Conservation (phyloP, 2,888 invertebrate genomes). For the Thecophora atra region DNA sequence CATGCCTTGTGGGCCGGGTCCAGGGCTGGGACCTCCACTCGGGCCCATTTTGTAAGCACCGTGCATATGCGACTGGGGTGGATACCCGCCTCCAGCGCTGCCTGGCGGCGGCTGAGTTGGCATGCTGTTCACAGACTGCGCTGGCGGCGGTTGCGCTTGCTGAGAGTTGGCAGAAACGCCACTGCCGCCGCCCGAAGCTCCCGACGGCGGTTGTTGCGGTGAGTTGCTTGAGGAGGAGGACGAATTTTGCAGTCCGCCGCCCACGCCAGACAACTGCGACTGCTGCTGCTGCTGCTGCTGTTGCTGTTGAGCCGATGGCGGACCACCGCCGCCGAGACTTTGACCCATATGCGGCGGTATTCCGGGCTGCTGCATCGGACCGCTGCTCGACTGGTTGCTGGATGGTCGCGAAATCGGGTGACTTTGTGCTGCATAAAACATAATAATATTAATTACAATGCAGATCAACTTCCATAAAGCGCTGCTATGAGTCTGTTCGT, state of each 20-base stretch:
- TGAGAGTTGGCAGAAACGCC: conserved; percentile 62
- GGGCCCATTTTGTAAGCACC: conserved; percentile 73
- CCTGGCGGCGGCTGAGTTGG: conserved; percentile 59
- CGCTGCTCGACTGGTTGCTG: conserved; percentile 76
- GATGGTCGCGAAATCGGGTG: conserved; percentile 96
- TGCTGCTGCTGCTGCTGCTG: conserved; percentile 56
- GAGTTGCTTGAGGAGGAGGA: conserved; percentile 62
- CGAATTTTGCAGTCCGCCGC: conserved; percentile 50
- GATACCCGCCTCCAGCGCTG: conserved; percentile 56
- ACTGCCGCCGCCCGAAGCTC: conserved; percentile 41
- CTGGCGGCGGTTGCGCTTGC: conserved; percentile 55
- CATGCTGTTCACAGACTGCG: conserved; percentile 62
- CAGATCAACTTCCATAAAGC: neutral
- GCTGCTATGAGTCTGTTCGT: neutral
- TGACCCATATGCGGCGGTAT: conserved; percentile 56
- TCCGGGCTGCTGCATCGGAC: conserved; percentile 59
- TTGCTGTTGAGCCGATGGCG: conserved; percentile 49
- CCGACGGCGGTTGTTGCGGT: conserved; percentile 59
- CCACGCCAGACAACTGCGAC: conserved; percentile 52
- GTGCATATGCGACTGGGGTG: conserved; percentile 63
- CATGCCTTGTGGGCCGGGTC: conserved; percentile 68
- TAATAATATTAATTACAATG: neutral
- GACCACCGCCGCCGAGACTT: conserved; percentile 53
- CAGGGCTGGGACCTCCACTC: conserved; percentile 68
- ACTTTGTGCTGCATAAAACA: conserved; percentile 72